A percentile compares a stretch with the other conserved stretches of the same genome.
phyloP scores from a whole-genome alignment of 2,888 invertebrate species.

The Entomobrya multifasciata region DNA sequence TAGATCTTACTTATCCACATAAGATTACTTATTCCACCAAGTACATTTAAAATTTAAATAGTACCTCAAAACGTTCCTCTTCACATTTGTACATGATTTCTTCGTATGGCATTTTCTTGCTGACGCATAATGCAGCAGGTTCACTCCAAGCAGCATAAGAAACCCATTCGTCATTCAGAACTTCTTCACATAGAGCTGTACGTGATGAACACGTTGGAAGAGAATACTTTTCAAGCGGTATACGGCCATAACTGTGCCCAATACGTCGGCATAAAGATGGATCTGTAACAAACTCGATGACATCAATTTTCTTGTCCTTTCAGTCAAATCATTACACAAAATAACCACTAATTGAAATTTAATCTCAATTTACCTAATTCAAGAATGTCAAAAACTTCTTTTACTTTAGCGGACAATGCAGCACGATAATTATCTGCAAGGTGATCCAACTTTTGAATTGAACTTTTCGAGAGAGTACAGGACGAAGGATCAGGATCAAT shows the following conservation, averaged over 20 bases:
- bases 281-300: conserved; percentile 84
- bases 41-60: background rate
- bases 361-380: conserved; percentile 92
- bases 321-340: background rate
- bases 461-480: no score
- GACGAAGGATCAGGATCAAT: no score
- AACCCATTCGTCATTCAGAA: conserved; percentile 88
- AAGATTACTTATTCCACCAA: no score
- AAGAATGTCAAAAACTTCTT: conserved; percentile 85
- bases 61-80: conserved; percentile 96
- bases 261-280: conserved; percentile 95
- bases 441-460: conserved; percentile 82
- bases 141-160: conserved; percentile 97
- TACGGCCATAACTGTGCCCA: conserved; percentile 97
- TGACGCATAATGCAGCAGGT: conserved; percentile 99
- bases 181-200: conserved; percentile 94
- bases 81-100: conserved; percentile 98
- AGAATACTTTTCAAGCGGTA: conserved; percentile 89
- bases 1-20: no score
- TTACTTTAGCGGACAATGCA: conserved; percentile 84
- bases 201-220: conserved; percentile 93
- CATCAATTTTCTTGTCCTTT: no score
- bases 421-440: conserved; percentile 87
- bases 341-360: background rate
- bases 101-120: conserved; percentile 91